Evolutionary conservation across 2,113 vertebrate genomes (phyloP), one percentile per base, ranked within the genome.

Genomic region (Onychostruthus taczanowskii): DNA sequence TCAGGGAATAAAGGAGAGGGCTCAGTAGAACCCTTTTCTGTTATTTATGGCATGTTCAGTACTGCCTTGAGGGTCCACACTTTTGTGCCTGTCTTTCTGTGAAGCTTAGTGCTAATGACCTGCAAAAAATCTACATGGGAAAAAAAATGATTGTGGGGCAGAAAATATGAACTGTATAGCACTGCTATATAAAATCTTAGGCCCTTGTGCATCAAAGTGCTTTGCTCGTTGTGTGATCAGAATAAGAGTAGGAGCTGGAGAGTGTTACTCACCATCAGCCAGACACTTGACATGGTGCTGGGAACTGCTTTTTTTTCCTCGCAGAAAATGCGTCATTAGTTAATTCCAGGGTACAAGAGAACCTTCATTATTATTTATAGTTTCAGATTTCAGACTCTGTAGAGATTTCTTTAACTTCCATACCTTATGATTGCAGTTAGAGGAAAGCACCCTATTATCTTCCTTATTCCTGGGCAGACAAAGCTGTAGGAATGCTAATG

Each of bases 181-280:
- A 5, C 9, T 83, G 18, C 16, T 12, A 2, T 15, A 5, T 69
- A 66, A 83, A 69, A 62, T 19, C 23, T 83, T 41, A 62, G 33
- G 35, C 21, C 9, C 14, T 52, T 46, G 8, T 56, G 26, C 17
- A 35, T 47, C 12, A 1, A 83, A 77, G 39, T 22, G 9, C 7
- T 67, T 53, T 44, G 10, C 37, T 64, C 0, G 0, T 79, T 58
- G 20, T 1, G 0, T n/a, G 39, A 11, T 41, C 44, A 62, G 35
- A 64, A 18, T 10, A 24, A 68, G 59, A 68, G 2, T 9, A 28
- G 24, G 30, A 93, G 37, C 10, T 85, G 63, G 14, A 37, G 8
- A 31, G 2, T 72, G 9, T 77, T 70, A 31, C 33, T 22, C 30
- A 81, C n/a, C n/a, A 66, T 26, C 24, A 89, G 16, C 53, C 44